A percentile compares a stretch with the other conserved stretches of the same genome.
These are phyloP conservation scores for Podarcis lilfordi DNA, from an alignment of 2,797 vertebrate genomes.

Conservation along the genomic window DNA sequence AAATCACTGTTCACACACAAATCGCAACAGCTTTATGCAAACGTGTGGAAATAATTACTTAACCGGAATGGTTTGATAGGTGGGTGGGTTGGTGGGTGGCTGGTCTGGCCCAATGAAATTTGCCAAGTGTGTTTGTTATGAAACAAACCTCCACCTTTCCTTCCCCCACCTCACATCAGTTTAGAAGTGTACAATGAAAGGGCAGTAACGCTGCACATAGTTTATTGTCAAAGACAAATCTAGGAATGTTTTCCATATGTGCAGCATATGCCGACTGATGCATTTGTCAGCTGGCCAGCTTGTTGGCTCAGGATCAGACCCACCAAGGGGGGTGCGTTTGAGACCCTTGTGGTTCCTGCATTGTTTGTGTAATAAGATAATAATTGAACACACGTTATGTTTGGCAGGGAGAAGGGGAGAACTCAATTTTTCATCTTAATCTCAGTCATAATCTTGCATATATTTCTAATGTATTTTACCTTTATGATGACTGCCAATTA, in stretches of 20 bases:
- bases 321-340: background rate
- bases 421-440: background rate
- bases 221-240: conserved; percentile 31
- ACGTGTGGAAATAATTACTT: conserved; percentile 21
- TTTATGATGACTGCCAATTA: background rate
- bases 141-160: background rate
- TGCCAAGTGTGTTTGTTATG: background rate
- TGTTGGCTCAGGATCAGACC: conserved; percentile 27
- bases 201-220: background rate
- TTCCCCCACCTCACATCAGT: background rate
- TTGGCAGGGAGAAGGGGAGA: background rate
- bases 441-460: conserved; percentile 6
- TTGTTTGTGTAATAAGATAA: conserved; percentile 16
- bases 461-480: background rate
- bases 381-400: background rate
- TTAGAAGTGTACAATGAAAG: conserved; percentile 6
- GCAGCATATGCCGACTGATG: conserved; percentile 6
- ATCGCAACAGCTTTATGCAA: background rate
- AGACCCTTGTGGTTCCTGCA: background rate
- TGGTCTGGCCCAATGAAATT: background rate
- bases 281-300: conserved; percentile 24
- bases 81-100: background rate
- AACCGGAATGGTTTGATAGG: background rate
- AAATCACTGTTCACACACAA: background rate
- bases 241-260: conserved; percentile 46